These are phyloP conservation scores for Pelusios castaneus DNA, from an alignment of 2,113 vertebrate genomes.

Conservation along the genomic window DNA sequence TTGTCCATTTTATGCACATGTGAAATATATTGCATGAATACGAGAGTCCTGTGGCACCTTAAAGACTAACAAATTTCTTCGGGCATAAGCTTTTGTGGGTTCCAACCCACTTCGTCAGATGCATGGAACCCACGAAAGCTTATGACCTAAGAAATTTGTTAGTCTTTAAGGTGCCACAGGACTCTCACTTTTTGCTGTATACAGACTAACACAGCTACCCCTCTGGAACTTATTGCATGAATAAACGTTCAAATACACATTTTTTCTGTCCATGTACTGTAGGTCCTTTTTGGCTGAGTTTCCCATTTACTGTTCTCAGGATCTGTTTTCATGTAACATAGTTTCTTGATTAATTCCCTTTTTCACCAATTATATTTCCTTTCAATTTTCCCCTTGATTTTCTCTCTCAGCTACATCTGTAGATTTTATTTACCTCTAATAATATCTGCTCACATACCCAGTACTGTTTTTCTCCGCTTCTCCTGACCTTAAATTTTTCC, in stretches of 20 bases:
- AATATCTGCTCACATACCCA: background rate
- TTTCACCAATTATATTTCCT: too few relatives aligned
- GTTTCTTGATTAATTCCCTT: too few relatives aligned
- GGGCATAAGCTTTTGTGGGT: too few relatives aligned
- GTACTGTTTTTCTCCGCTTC: background rate
- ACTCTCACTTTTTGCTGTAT: too few relatives aligned
- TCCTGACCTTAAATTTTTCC: background rate
- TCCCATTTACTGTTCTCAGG: background rate
- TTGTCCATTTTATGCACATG: background rate
- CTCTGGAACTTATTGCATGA: background rate
- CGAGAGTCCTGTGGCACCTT: too few relatives aligned
- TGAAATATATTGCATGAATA: background rate
- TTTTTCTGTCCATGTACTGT: background rate
- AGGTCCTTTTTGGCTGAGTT: background rate
- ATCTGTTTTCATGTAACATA: background rate
- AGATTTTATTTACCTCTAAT: background rate
- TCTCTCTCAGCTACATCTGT: background rate
- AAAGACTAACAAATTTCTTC: too few relatives aligned
- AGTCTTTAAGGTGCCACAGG: too few relatives aligned
- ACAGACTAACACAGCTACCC: too few relatives aligned
- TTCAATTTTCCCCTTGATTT: too few relatives aligned
- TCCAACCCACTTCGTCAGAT: too few relatives aligned
- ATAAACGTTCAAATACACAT: background rate
- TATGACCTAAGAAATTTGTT: too few relatives aligned
- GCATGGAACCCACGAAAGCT: too few relatives aligned